Conservation (phyloP, 2,888 invertebrate species). For the Craniophora ligustri region DNA sequence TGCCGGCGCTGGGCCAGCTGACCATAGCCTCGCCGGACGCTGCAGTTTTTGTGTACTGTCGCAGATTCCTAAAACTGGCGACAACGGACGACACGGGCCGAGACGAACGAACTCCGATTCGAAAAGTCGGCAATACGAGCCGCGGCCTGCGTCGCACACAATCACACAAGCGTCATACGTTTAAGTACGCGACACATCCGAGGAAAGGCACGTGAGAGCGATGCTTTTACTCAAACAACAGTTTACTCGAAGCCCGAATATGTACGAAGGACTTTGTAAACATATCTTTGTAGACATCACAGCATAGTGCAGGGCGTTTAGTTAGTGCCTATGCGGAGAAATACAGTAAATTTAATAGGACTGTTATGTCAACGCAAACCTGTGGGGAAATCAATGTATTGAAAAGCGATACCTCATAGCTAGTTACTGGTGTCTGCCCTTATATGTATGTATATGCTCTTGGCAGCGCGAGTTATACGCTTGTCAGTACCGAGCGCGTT, state of each 20-base stretch:
- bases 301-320: too few relatives aligned
- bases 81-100: not conserved
- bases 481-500: slow-evolving; percentile 29
- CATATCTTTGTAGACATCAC: too few relatives aligned
- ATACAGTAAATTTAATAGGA: too few relatives aligned
- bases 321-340: too few relatives aligned
- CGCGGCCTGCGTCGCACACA: slow-evolving; percentile 5
- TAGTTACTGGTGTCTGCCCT: too few relatives aligned
- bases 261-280: too few relatives aligned
- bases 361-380: too few relatives aligned
- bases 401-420: too few relatives aligned
- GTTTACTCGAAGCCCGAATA: not conserved
- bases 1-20: not conserved
- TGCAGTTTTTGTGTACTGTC: slow-evolving; percentile 13
- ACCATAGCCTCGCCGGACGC: not conserved
- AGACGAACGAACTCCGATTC: slow-evolving; percentile 6
- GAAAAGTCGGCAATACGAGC: slow-evolving; percentile 11
- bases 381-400: too few relatives aligned
- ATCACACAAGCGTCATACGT: too few relatives aligned
- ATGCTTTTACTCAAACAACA: not conserved
- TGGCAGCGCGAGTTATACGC: not conserved
- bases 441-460: not conserved
- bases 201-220: not conserved
- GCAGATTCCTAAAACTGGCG: slow-evolving; percentile 16
- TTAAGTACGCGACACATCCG: not conserved